These are phyloP conservation scores for Myzus persicae DNA, from an alignment of 1,140 invertebrate genomes.

Conservation along the genomic window DNA sequence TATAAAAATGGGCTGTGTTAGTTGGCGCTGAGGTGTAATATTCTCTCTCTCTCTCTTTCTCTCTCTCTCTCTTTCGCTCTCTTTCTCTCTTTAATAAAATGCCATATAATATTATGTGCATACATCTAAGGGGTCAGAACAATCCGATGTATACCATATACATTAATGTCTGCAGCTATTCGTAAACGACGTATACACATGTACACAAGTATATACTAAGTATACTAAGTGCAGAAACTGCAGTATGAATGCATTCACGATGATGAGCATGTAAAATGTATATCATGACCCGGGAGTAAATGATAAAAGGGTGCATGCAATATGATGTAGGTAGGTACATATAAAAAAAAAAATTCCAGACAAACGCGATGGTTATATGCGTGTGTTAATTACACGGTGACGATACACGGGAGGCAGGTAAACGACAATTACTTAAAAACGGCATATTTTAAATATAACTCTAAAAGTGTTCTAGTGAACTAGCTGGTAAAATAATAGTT, in stretches of 20 bases:
- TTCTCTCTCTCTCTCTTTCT: no score
- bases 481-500: no score
- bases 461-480: background rate
- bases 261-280: background rate
- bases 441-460: background rate
- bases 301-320: background rate
- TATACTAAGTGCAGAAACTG: slow-evolving; percentile 1
- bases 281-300: background rate
- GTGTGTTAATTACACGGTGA: background rate
- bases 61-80: no score
- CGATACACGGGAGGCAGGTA: background rate
- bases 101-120: background rate
- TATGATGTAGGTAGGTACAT: background rate
- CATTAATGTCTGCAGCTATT: background rate
- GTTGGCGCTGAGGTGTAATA: background rate
- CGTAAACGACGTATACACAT: background rate
- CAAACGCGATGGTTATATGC: background rate
- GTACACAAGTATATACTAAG: no score
- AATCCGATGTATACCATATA: background rate
- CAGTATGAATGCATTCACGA: background rate
- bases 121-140: background rate
- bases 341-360: background rate
- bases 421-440: background rate
- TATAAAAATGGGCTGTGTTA: background rate
- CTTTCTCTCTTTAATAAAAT: no score